These are phyloP conservation scores for Aphaenogaster ashmeadi DNA, from an alignment of 1,140 invertebrate genomes.

Conservation along the genomic window DNA sequence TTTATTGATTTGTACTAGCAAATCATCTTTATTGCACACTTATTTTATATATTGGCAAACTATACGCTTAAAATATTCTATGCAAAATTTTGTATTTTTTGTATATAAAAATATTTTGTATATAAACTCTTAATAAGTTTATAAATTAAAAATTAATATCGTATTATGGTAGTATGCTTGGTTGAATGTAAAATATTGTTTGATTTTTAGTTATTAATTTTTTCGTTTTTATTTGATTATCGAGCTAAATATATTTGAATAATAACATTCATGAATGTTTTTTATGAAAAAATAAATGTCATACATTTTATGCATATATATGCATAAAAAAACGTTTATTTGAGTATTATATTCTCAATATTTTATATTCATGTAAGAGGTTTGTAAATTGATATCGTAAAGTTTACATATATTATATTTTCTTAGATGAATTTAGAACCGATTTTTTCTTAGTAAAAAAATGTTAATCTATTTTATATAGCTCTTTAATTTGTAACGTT, in stretches of 20 bases:
- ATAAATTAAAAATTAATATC: slow-evolving; percentile 28
- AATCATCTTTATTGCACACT: slow-evolving; percentile 4
- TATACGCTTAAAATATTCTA: slow-evolving; percentile 9
- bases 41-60: not conserved
- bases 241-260: slow-evolving; percentile 24
- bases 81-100: slow-evolving; percentile 22
- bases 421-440: slow-evolving; percentile 1
- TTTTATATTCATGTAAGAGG: slow-evolving; percentile 1
- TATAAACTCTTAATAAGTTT: slow-evolving; percentile 1
- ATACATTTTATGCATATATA: slow-evolving; percentile 12
- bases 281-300: not conserved
- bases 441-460: slow-evolving; percentile 16
- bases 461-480: not conserved
- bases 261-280: slow-evolving; percentile 9
- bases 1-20: slow-evolving; percentile 4
- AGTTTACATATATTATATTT: not conserved
- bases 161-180: not conserved
- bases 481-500: slow-evolving; percentile 11
- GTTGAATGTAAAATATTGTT: slow-evolving; percentile 25
- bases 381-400: slow-evolving; percentile 34
- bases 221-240: not conserved
- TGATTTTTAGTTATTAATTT: not conserved
- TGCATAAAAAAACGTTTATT: not conserved
- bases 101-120: slow-evolving; percentile 13
- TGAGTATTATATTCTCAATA: not conserved